Evolutionary conservation across 2,888 invertebrate species (phyloP), one percentile per base, ranked within the genome.

Genomic region (Bellardia bayeri): DNA sequence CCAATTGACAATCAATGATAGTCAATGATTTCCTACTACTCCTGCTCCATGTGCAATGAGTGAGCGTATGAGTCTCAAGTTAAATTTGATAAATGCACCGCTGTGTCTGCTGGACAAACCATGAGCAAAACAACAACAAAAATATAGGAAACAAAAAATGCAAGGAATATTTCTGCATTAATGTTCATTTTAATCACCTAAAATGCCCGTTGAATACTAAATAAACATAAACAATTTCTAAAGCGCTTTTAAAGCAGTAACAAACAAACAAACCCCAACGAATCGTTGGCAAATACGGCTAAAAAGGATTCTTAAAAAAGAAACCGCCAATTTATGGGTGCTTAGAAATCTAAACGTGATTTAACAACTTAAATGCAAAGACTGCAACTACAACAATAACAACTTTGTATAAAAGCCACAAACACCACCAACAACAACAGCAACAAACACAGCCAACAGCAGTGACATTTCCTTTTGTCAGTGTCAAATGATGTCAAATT

Each of bases 381-480:
- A 76, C 68, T 66, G 33, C 58, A 84, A 72, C 54, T 56, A 63
- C 23, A 64, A 23, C 23, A 54, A 51, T 49, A 63, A 33, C 63
- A 63, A 64, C 45, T 63, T 64, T 40, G 37, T n/a, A 14, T 40
- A n/a, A 64, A 64, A 40, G 37, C 13, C 33, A 64, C 40, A 58
- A 72, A 5, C 79, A 69, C 37, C 51, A 64, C 1, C 72, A 51
- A 49, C 30, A 58, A 16, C 69, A 64, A 16, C 16, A 42, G 23
- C 14, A 54, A 72, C 58, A 68, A 66, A 56, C 61, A 49, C 86
- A 82, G 54, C 58, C 23, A 72, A 71, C 68, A 69, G 66, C 87
- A 88, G 75, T 90, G 90, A 89, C 90, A 89, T 89, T 90, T 90
- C 90, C 89, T 87, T 88, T 87, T 88, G 89, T 90, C 89, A 89